Evolutionary conservation across 2,797 vertebrate genomes (phyloP).

Genomic region (Emys orbicularis): DNA sequence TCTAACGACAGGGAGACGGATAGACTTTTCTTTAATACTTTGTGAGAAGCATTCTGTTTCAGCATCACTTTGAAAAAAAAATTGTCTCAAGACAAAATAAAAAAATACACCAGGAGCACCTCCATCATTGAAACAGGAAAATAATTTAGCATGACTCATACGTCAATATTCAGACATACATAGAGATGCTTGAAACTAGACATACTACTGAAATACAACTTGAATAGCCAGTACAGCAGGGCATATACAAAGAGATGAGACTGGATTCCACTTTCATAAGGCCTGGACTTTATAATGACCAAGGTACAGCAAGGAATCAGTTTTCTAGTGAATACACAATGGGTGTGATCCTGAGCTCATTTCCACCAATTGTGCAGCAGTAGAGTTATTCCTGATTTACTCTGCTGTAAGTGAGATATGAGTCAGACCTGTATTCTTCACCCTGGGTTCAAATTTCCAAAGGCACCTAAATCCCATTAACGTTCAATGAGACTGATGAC

Average conservation of each 20-base stretch:
- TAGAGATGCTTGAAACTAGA: neutral
- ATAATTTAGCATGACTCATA: neutral
- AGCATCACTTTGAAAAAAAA: neutral
- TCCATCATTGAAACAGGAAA: neutral
- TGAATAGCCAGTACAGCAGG: neutral
- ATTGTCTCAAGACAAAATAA: constrained; percentile 37
- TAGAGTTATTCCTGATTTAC: neutral
- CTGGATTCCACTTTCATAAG: neutral
- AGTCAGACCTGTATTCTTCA: neutral
- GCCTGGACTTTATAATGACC: neutral
- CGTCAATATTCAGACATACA: neutral
- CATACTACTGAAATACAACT: neutral
- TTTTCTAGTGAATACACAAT: neutral
- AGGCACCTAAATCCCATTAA: neutral
- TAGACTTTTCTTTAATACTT: constrained; percentile 25
- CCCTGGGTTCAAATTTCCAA: neutral
- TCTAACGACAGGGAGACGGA: constrained; percentile 5
- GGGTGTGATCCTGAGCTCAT: neutral
- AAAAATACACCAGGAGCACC: neutral
- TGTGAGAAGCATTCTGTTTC: neutral
- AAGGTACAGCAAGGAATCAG: neutral
- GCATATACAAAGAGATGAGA: neutral
- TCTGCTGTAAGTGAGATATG: neutral
- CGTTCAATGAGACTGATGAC: neutral
- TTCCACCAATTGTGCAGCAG: neutral